Conservation (phyloP, 2,113 vertebrate genomes). For the Noturus placidus region DNA sequence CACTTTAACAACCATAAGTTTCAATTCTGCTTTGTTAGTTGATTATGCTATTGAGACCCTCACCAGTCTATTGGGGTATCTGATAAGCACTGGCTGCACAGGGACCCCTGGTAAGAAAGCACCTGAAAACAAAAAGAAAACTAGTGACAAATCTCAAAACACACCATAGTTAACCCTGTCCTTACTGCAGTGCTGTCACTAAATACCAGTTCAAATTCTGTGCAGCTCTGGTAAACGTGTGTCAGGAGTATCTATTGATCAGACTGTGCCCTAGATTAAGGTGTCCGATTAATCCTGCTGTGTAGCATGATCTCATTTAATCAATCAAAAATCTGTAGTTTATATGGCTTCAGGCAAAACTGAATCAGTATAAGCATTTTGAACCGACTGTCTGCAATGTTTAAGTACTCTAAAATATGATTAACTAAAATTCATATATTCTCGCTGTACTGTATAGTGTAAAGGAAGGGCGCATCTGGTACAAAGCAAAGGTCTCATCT, state of each 20-base stretch:
- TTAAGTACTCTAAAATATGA: neutral
- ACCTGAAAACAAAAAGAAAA: conserved; percentile 66
- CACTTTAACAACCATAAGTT: too few relatives aligned
- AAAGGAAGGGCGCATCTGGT: neutral
- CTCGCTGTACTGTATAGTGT: too few relatives aligned
- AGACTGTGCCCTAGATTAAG: conserved; percentile 24
- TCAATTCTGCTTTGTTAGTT: too few relatives aligned
- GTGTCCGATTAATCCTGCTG: conserved; percentile 1
- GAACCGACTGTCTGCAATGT: neutral
- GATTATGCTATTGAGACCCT: conserved; percentile 51
- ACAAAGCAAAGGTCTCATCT: neutral
- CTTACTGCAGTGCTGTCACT: neutral
- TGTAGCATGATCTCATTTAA: neutral
- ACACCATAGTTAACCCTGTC: neutral
- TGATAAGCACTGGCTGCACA: conserved; percentile 89
- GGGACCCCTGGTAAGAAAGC: conserved; percentile 91
- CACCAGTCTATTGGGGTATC: conserved; percentile 91
- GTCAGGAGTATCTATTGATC: neutral
- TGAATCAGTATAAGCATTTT: neutral
- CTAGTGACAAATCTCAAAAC: neutral
- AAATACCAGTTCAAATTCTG: neutral
- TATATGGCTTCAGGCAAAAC: neutral
- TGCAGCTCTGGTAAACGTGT: neutral
- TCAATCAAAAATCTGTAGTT: conserved; percentile 1
- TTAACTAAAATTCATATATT: neutral